Conservation (phyloP, 2,113 vertebrate genomes). For the Daphoenositta chrysoptera region DNA sequence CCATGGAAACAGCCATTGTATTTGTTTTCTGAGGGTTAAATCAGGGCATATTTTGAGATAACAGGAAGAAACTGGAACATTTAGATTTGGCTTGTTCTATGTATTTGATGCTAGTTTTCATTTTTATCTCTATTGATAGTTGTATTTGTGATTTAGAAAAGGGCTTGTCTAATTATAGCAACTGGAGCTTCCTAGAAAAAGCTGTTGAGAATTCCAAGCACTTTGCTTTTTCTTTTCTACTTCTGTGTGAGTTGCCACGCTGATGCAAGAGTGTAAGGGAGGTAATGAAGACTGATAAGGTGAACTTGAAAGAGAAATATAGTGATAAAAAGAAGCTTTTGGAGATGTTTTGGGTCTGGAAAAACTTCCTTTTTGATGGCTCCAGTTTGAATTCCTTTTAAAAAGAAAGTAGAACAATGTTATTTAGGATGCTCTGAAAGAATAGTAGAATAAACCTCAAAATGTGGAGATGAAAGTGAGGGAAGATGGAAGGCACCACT, state of each 20-base stretch:
- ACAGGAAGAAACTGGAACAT: neutral
- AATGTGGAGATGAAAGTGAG: neutral
- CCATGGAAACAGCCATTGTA: neutral
- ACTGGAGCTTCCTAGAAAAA: neutral
- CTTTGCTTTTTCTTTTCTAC: neutral
- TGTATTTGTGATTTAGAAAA: conserved; percentile 20
- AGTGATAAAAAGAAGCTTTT: neutral
- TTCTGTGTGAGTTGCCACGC: neutral
- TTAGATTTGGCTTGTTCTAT: neutral
- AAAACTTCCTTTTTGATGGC: neutral
- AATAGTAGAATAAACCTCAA: neutral
- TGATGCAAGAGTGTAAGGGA: neutral
- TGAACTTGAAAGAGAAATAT: neutral
- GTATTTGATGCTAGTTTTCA: conserved; percentile 1
- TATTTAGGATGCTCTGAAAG: neutral
- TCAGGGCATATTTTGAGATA: neutral
- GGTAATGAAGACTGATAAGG: neutral
- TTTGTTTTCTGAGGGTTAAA: neutral
- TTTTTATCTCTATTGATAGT: conserved; percentile 36
- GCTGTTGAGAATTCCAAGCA: conserved; percentile 5
- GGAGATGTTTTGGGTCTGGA: neutral
- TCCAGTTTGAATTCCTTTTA: neutral
- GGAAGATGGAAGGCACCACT: neutral
- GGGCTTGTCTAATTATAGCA: conserved; percentile 20
- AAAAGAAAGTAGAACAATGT: neutral